Evolutionary conservation across 2,888 invertebrate species (phyloP).

Genomic region (Thelaira solivaga): DNA sequence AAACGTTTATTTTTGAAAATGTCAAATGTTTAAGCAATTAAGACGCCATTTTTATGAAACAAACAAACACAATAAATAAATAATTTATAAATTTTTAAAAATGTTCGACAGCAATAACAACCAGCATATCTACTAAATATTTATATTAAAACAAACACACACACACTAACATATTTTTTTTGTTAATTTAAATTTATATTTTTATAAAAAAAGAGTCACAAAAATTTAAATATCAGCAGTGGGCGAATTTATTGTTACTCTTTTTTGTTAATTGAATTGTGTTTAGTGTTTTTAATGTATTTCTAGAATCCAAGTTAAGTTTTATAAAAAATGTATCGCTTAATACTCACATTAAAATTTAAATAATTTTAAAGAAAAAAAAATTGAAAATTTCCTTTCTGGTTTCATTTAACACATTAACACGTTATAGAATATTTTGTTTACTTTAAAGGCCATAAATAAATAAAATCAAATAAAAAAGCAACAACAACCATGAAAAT

Average conservation of each 20-base stretch:
- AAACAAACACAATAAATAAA: slow-evolving; percentile 17
- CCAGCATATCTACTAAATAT: slow-evolving; percentile 10
- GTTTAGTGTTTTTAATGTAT: background rate
- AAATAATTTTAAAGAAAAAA: background rate
- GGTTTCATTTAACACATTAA: slow-evolving; percentile 40
- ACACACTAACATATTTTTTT: slow-evolving; percentile 1
- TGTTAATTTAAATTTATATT: background rate
- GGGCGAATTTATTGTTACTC: slow-evolving; percentile 55
- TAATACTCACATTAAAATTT: no score
- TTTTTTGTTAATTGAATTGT: slow-evolving; percentile 15
- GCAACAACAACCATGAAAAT: background rate
- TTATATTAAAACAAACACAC: background rate
- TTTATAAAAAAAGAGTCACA: slow-evolving; percentile 21
- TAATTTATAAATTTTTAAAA: slow-evolving; percentile 29
- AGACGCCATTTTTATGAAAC: slow-evolving; percentile 41
- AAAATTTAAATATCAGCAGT: slow-evolving; percentile 52
- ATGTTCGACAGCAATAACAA: slow-evolving; percentile 4
- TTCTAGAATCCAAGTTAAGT: background rate
- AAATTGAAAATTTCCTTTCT: slow-evolving; percentile 37
- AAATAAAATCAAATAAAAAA: background rate
- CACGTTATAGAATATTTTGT: slow-evolving; percentile 25
- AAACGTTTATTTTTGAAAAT: slow-evolving; percentile 45
- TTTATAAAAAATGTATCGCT: no score
- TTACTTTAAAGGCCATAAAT: background rate
- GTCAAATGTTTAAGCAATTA: slow-evolving; percentile 54